These are phyloP conservation scores for Sebastes glaucus DNA, from an alignment of 2,797 vertebrate species.

Conservation along the genomic window DNA sequence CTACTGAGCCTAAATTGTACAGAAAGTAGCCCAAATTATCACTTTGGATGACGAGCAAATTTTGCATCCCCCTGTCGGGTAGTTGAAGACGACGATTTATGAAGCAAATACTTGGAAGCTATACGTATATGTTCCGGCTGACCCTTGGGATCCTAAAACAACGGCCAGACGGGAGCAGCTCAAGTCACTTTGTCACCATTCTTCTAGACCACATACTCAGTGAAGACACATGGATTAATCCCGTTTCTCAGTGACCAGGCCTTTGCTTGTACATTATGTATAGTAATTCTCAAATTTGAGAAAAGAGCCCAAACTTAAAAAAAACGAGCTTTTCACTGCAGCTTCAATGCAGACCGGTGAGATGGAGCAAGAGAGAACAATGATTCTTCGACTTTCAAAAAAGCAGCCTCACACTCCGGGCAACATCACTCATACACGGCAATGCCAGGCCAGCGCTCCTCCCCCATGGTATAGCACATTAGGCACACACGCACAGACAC, in stretches of 20 bases:
- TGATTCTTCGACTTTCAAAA: conserved; percentile 5
- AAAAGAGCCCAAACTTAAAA: background rate
- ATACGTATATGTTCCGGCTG: background rate
- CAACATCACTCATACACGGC: background rate
- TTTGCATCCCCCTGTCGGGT: background rate
- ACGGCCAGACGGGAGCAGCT: background rate
- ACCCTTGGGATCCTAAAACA: background rate
- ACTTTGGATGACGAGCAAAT: background rate
- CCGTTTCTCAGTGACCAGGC: background rate
- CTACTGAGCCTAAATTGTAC: background rate
- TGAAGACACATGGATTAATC: background rate
- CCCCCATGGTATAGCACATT: background rate
- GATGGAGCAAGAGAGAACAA: background rate
- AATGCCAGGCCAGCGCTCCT: background rate
- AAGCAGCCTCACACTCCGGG: background rate
- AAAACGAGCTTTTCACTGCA: background rate
- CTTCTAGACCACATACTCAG: background rate
- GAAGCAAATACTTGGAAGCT: too few species aligned
- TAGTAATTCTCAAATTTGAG: background rate
- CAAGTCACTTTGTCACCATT: background rate
- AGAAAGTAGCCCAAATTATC: background rate
- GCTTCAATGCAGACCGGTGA: background rate
- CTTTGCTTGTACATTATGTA: background rate
- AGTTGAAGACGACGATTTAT: background rate
- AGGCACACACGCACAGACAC: background rate